Percentiles rank a stretch among this genome's conserved stretches.
These are phyloP conservation scores for Craterocephalus amniculus DNA, from an alignment of 2,797 vertebrate species.

Conservation along the genomic window DNA sequence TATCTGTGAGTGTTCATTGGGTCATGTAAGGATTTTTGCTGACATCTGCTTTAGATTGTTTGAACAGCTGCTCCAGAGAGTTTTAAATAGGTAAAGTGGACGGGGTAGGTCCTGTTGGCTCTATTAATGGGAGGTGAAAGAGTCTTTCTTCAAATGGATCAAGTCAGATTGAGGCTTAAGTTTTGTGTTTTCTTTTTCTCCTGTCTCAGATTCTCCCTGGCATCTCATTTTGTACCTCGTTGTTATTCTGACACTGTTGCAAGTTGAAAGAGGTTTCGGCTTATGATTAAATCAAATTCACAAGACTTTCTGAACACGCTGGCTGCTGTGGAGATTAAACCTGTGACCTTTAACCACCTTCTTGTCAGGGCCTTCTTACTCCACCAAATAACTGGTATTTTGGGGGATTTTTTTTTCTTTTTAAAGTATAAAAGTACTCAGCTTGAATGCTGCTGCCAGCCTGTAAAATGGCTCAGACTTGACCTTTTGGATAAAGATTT, in stretches of 20 bases:
- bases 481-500: not conserved
- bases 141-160: slow-evolving; percentile 11
- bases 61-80: slow-evolving; percentile 56
- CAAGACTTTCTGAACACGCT: not conserved
- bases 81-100: slow-evolving; percentile 54
- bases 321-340: not conserved
- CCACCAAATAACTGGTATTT: no score
- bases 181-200: not conserved
- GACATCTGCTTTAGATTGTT: slow-evolving; percentile 43
- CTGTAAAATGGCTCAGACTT: not conserved
- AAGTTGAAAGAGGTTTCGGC: not conserved
- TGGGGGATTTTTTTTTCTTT: no score
- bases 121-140: slow-evolving; percentile 12
- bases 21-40: slow-evolving; percentile 46
- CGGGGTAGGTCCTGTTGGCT: slow-evolving; percentile 15
- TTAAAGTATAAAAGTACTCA: not conserved
- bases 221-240: not conserved
- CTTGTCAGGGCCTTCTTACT: not conserved
- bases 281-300: not conserved
- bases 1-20: slow-evolving; percentile 17
- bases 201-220: not conserved
- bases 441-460: not conserved
- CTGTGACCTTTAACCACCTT: not conserved
- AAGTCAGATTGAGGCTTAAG: not conserved
- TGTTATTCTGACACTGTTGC: not conserved